A percentile compares a stretch with the other conserved stretches of the same genome.
These are phyloP conservation scores for Megalonaias nervosa DNA, from an alignment of 1,140 invertebrate genomes.

Conservation along the genomic window DNA sequence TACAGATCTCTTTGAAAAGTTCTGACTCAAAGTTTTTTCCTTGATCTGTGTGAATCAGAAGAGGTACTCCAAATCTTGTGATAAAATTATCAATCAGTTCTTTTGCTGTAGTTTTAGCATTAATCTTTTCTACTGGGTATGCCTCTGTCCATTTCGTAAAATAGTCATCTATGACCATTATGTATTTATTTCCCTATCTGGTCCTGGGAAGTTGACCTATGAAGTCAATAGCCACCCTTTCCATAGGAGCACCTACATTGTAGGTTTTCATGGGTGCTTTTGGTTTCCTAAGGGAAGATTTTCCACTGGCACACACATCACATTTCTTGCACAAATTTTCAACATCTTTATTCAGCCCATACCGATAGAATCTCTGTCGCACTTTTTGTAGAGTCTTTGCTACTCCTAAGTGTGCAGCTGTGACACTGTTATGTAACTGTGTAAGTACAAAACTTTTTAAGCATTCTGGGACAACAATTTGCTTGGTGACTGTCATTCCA, in stretches of 20 bases:
- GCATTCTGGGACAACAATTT: too few relatives aligned
- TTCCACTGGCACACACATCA: too few relatives aligned
- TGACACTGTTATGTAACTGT: not conserved
- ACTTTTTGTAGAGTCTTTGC: conserved; percentile 10
- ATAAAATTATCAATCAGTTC: not conserved
- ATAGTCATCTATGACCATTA: conserved; percentile 22
- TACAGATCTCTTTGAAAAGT: too few relatives aligned
- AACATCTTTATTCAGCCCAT: too few relatives aligned
- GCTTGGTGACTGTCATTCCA: too few relatives aligned
- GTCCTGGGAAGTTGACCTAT: too few relatives aligned
- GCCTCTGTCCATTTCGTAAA: conserved; percentile 31
- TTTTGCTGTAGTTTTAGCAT: conserved; percentile 15
- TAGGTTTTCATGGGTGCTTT: not conserved
- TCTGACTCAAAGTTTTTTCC: too few relatives aligned
- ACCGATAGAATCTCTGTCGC: not conserved
- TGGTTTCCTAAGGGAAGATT: too few relatives aligned
- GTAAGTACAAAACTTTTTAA: too few relatives aligned
- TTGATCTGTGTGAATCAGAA: not conserved
- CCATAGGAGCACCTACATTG: too few relatives aligned
- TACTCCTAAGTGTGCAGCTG: not conserved
- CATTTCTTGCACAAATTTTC: too few relatives aligned
- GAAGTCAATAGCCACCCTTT: too few relatives aligned
- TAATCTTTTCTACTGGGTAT: conserved; percentile 39
- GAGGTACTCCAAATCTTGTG: conserved; percentile 9
- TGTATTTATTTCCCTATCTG: conserved; percentile 11